A percentile compares a stretch with the other conserved stretches of the same genome.
These are phyloP conservation scores for Sebastolobus altivelis DNA, from an alignment of 2,797 vertebrate species.

Conservation along the genomic window DNA sequence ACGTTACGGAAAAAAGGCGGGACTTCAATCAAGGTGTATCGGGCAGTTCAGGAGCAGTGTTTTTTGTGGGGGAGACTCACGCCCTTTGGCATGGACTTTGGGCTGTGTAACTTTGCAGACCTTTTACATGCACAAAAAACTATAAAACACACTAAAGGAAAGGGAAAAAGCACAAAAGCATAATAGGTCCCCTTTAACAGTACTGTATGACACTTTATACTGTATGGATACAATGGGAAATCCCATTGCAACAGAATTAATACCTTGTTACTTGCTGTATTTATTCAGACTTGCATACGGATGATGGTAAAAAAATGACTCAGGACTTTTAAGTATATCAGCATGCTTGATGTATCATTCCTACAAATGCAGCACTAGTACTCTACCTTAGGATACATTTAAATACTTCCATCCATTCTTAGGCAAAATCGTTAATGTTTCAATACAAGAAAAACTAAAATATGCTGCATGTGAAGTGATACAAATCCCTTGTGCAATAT, in stretches of 20 bases:
- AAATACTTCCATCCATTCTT: slow-evolving; percentile 22
- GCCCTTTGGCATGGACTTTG: too few relatives aligned
- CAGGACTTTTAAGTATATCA: neutral
- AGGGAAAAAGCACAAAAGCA: too few relatives aligned
- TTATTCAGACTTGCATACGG: neutral
- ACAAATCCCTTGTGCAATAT: slow-evolving; percentile 2
- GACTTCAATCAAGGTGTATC: too few relatives aligned
- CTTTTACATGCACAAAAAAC: too few relatives aligned
- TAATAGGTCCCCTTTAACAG: neutral
- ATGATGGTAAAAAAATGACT: neutral
- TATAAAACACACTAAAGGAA: neutral
- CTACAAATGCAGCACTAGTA: neutral
- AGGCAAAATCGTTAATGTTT: slow-evolving; percentile 39
- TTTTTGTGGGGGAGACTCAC: too few relatives aligned
- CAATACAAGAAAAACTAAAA: slow-evolving; percentile 20
- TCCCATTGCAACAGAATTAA: neutral
- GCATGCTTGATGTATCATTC: neutral
- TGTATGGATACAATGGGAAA: neutral
- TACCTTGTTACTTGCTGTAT: neutral
- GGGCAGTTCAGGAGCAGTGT: too few relatives aligned
- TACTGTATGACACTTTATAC: neutral
- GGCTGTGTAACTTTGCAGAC: too few relatives aligned
- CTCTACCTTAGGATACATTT: neutral
- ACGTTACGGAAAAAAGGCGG: too few relatives aligned
- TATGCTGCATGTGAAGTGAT: neutral